A percentile compares a stretch with the other conserved stretches of the same genome.
Evolutionary conservation across 2,113 vertebrate species (phyloP).

Genomic region (Callaeas wilsoni): DNA sequence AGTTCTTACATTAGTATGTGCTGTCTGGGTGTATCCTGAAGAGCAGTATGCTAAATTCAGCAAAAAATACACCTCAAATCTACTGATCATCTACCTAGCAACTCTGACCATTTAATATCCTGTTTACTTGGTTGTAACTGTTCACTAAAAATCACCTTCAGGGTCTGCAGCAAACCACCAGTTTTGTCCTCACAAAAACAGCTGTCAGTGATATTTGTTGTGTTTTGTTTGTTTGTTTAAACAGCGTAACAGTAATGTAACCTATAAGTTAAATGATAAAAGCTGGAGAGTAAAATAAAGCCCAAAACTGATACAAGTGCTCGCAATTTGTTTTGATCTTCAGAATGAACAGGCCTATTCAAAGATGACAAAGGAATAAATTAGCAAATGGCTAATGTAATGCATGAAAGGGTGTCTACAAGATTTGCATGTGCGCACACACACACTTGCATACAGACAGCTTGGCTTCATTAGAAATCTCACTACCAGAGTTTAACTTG

Average conservation of each 20-base stretch:
- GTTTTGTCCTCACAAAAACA: conserved; percentile 17
- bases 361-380: conserved; percentile 60
- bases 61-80: conserved; percentile 13
- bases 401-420: not conserved
- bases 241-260: not conserved
- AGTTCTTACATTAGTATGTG: not conserved
- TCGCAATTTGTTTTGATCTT: conserved; percentile 47
- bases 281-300: conserved; percentile 48
- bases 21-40: conserved; percentile 29
- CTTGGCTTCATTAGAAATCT: conserved; percentile 45
- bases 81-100: conserved; percentile 6
- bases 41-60: conserved; percentile 10
- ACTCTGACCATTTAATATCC: conserved; percentile 6
- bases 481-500: conserved; percentile 53
- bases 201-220: conserved; percentile 10
- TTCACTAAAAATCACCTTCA: conserved; percentile 14
- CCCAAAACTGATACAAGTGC: conserved; percentile 24
- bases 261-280: conserved; percentile 39
- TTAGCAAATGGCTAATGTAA: conserved; percentile 54
- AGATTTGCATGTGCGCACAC: not conserved
- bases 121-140: conserved; percentile 14
- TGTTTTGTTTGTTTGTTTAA: conserved; percentile 37
- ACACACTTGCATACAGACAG: not conserved
- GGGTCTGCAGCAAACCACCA: conserved; percentile 30
- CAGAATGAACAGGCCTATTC: conserved; percentile 40